phyloP scores from a whole-genome alignment of 2,888 invertebrate genomes.

The Ditylenchus weischeri region DNA sequence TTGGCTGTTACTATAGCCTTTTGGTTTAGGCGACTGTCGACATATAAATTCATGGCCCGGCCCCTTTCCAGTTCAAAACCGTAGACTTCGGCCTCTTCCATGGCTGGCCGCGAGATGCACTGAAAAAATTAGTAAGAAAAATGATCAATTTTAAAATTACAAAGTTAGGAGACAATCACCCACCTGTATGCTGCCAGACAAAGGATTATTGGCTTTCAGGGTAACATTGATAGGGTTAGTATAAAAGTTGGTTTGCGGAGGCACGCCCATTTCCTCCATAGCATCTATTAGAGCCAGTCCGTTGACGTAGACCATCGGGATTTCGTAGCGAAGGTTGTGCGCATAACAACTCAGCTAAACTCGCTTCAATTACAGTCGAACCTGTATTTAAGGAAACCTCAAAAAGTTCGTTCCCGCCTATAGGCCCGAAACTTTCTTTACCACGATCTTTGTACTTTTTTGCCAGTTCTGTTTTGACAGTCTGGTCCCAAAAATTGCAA shows the following conservation, averaged over 20 bases:
- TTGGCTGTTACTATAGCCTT: not conserved
- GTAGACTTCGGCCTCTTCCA: slow-evolving; percentile 57
- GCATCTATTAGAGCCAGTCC: slow-evolving; percentile 48
- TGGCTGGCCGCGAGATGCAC: slow-evolving; percentile 56
- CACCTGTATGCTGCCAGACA: slow-evolving; percentile 52
- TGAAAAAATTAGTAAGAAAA: no score
- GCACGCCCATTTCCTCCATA: slow-evolving; percentile 46
- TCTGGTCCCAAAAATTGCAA: no score
- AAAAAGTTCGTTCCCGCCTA: no score
- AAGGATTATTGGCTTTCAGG: slow-evolving; percentile 38
- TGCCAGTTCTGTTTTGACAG: no score
- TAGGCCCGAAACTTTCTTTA: no score
- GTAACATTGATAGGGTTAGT: slow-evolving; percentile 52
- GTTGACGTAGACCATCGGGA: slow-evolving; percentile 54
- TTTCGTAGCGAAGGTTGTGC: slow-evolving; percentile 49
- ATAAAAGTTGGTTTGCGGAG: slow-evolving; percentile 50
- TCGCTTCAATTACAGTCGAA: slow-evolving; percentile 26
- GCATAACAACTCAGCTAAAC: slow-evolving; percentile 44
- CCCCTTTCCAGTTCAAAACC: slow-evolving; percentile 52
- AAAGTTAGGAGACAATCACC: not conserved
- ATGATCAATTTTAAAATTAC: no score
- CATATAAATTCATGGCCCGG: slow-evolving; percentile 39
- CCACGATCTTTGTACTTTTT: no score
- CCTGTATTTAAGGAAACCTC: no score
- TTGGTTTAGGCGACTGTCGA: slow-evolving; percentile 28